Evolutionary conservation across 2,888 invertebrate species (phyloP), one percentile per base, ranked within the genome.

Genomic region (Pristionchus maxplancki): DNA sequence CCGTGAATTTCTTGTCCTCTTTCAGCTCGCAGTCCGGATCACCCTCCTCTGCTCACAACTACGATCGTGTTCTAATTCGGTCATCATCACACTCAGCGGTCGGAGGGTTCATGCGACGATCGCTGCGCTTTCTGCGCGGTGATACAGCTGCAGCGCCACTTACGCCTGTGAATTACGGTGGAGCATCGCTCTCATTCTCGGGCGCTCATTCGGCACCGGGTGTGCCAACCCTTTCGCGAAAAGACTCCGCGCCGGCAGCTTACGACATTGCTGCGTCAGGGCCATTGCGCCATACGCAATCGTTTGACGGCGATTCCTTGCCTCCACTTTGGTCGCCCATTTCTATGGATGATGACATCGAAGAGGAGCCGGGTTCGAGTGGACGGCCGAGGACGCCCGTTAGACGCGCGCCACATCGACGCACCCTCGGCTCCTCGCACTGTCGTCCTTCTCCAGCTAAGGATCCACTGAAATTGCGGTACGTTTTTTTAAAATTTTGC

Each of bases 51-150:
- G 37, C 37, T 31, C 64, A 58, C n/a, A n/a, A 78, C 44, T 9
- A 50, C 34, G 82, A 53, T 9, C 58, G 64, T 64, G 85, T 64
- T n/a, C 85, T 85, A 11, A 64, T 85, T 40, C 85, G 85, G 11
- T 85, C 85, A 5, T 31, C 85, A n/a, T 85, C 85, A 8, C 85
- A 85, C 40, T 87, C 87, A 17, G 34, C 87, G 8, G 74, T 87
- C 0, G 87, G 87, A 31, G 87, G 74, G 13, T 87, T 87, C 50
- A 87, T 87, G 87, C 71, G 87, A 9, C 87, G 87, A 24, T 87
- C 87, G 13, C 74, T 71, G 48, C 87, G 87, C 28, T 87, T 87
- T 34, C 71, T 87, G 13, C 87, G 87, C 20, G 50, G 71, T 17
- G 87, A 74, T 13, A 78, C 40, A 15, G 44, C 37, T 15, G 40